Evolutionary conservation across 2,888 invertebrate genomes (phyloP).

Genomic region (Ephialtes manifestator): DNA sequence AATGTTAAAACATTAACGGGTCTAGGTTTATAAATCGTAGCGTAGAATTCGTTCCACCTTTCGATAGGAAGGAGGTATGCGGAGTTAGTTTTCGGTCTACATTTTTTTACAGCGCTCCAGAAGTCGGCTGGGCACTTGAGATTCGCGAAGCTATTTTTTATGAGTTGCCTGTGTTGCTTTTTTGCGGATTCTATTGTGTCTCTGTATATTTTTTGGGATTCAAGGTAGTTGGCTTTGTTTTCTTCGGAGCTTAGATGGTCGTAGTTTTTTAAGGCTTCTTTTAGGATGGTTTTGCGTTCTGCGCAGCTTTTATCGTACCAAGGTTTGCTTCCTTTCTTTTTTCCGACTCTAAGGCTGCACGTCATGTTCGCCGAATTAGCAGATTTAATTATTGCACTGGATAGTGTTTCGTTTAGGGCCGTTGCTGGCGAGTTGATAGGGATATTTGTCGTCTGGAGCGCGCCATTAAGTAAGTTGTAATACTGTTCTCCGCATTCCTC

Average conservation of each 20-base stretch:
- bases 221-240: background rate
- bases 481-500: too few relatives aligned
- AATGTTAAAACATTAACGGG: background rate
- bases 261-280: background rate
- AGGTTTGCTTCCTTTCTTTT: too few relatives aligned
- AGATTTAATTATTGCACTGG: too few relatives aligned
- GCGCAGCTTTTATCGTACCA: too few relatives aligned
- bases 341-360: too few relatives aligned
- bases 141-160: constrained; percentile 1
- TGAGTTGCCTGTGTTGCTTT: background rate
- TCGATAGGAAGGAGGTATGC: background rate
- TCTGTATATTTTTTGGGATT: background rate
- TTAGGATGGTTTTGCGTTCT: background rate
- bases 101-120: constrained; percentile 10
- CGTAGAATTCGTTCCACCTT: constrained; percentile 16
- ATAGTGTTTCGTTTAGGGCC: too few relatives aligned
- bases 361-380: too few relatives aligned
- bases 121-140: background rate
- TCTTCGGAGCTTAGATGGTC: background rate
- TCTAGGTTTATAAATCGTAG: background rate
- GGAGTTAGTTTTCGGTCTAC: background rate
- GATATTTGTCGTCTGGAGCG: too few relatives aligned
- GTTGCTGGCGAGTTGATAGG: too few relatives aligned
- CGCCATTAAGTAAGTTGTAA: too few relatives aligned
- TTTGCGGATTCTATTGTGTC: background rate